A percentile compares a stretch with the other conserved stretches of the same genome.
Evolutionary conservation across 1,140 invertebrate species (phyloP).

Genomic region (Probaryconus sp.): DNA sequence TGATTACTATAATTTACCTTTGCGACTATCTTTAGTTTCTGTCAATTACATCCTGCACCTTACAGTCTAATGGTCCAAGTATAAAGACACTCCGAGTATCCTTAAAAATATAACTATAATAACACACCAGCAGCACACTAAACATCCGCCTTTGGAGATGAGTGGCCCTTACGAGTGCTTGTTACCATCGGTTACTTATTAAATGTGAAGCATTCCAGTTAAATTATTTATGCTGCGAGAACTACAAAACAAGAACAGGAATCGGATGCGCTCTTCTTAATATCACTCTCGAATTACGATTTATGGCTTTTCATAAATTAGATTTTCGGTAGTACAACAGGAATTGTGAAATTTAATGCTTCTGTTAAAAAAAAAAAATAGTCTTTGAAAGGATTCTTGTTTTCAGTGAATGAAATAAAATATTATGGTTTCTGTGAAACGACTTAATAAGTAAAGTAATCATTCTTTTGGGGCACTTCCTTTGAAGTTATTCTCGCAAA

Average conservation of each 20-base stretch:
- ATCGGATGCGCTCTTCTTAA: slow-evolving; percentile 19
- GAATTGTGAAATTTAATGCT: too few species aligned
- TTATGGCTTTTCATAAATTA: background rate
- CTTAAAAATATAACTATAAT: slow-evolving; percentile 61
- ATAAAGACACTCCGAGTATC: slow-evolving; percentile 56
- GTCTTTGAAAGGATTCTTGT: too few species aligned
- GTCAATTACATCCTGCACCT: slow-evolving; percentile 61
- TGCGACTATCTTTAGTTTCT: slow-evolving; percentile 63
- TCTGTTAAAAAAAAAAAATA: too few species aligned
- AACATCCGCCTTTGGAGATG: slow-evolving; percentile 60
- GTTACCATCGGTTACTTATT: slow-evolving; percentile 60
- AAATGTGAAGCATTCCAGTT: slow-evolving; percentile 53
- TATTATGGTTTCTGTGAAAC: too few species aligned
- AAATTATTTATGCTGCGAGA: slow-evolving; percentile 57
- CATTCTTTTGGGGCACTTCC: too few species aligned
- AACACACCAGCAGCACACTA: slow-evolving; percentile 59
- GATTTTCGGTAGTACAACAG: background rate
- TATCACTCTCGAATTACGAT: slow-evolving; percentile 8
- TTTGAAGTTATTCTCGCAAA: too few species aligned
- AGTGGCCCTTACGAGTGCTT: slow-evolving; percentile 56
- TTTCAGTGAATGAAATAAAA: too few species aligned
- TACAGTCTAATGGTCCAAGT: slow-evolving; percentile 56
- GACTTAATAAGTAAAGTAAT: too few species aligned
- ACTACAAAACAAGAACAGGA: slow-evolving; percentile 24
- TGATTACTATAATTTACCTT: slow-evolving; percentile 61